A percentile compares a stretch with the other conserved stretches of the same genome.
Evolutionary conservation across 1,140 invertebrate genomes (phyloP).

Genomic region (Drosophila burlai): DNA sequence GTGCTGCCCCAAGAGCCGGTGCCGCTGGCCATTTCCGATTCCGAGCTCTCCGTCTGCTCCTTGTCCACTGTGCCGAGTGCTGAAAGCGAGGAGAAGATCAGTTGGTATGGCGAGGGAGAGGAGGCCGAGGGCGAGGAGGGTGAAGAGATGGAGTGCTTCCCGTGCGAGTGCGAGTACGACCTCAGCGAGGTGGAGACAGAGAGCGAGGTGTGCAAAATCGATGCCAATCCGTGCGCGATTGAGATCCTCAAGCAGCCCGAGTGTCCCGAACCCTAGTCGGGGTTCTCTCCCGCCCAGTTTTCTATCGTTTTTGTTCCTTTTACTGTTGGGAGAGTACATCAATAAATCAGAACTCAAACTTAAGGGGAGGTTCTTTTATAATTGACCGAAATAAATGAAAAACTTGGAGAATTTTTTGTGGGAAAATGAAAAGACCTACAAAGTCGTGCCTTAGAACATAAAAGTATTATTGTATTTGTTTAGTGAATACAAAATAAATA

Average conservation of each 20-base stretch:
- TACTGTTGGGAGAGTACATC: neutral
- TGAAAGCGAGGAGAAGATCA: conserved; percentile 58
- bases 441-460: too few species aligned
- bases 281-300: neutral
- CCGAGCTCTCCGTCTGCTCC: conserved; percentile 85
- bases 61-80: conserved; percentile 53
- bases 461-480: too few species aligned
- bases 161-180: conserved; percentile 66
- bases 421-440: too few species aligned
- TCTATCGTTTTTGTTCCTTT: conserved; percentile 9
- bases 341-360: conserved; percentile 1
- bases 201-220: conserved; percentile 63
- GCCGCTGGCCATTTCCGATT: conserved; percentile 87
- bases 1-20: conserved; percentile 89
- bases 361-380: neutral
- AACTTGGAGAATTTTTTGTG: too few species aligned
- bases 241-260: conserved; percentile 68
- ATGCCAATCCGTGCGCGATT: conserved; percentile 69
- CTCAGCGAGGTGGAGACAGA: conserved; percentile 61
- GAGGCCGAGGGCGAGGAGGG: conserved; percentile 78
- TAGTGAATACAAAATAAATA: too few species aligned
- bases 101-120: conserved; percentile 76
- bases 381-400: too few species aligned
- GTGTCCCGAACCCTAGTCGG: conserved; percentile 41
- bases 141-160: conserved; percentile 63